Evolutionary conservation across 2,888 invertebrate genomes (phyloP).

Genomic region (Chrysodeixis includens): DNA sequence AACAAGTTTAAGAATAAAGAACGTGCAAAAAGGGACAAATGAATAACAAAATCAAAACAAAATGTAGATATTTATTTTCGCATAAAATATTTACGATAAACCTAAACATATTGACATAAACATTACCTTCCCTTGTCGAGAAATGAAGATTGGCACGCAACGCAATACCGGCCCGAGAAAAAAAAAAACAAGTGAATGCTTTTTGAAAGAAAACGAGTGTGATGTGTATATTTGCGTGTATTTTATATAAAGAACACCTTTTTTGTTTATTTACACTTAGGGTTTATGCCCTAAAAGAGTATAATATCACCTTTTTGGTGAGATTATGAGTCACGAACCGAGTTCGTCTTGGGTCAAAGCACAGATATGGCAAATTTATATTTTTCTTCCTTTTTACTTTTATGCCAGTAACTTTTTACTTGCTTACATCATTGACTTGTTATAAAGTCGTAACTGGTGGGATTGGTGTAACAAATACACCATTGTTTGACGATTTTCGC

Average conservation of each 20-base stretch:
- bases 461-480: not conserved
- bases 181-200: slow-evolving; percentile 37
- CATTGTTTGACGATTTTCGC: not conserved
- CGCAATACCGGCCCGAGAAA: slow-evolving; percentile 24
- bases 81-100: slow-evolving; percentile 15
- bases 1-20: not conserved
- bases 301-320: slow-evolving; percentile 41
- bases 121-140: slow-evolving; percentile 27
- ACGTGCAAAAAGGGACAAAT: not conserved
- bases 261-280: slow-evolving; percentile 42
- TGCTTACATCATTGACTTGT: not conserved
- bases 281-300: slow-evolving; percentile 45
- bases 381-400: slow-evolving; percentile 18
- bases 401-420: not conserved
- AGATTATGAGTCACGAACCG: slow-evolving; percentile 47
- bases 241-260: slow-evolving; percentile 48
- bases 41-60: not conserved
- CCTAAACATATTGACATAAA: slow-evolving; percentile 22
- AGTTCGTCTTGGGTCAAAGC: slow-evolving; percentile 27
- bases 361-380: slow-evolving; percentile 39
- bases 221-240: slow-evolving; percentile 57
- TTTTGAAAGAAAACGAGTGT: slow-evolving; percentile 52
- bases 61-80: slow-evolving; percentile 13
- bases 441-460: slow-evolving; percentile 1
- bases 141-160: slow-evolving; percentile 27